Base-by-base conservation (phyloP, 1,140 invertebrate species). In the Vollenhovia emeryi region DNA sequence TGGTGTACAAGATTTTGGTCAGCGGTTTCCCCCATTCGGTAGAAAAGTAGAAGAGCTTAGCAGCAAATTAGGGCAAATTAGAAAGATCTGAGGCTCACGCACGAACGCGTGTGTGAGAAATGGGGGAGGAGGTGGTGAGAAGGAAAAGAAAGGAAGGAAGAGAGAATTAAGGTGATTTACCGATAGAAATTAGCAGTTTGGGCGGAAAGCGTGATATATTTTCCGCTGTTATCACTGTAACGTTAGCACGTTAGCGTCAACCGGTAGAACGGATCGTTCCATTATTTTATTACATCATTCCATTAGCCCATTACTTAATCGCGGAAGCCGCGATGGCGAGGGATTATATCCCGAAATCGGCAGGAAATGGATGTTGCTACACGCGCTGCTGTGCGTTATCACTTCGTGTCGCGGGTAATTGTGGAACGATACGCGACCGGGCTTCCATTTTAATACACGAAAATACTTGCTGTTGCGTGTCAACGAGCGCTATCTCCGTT, bases 221-320 rank as follows among this genome's bases (percentile, higher is more conserved):
- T 80, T 30, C 21, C 24, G 18, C 50, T 18, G 43, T 76, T 33
- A 36, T 43, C 27, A 21, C 18, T 6, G 27, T 50, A 24, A 43
- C 13, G 43, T 62, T 43, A 57, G 30, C 33, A 52, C 36, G 36
- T 55, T 11, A 33, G 30, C n/a, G 9, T 80, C 78, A 82, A 57
- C 33, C 36, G 15, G n/a, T 3, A 40, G 43, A 64, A 64, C 43
- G 45, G 50, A 71, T 80, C 64, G 48, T 30, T 40, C 64, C 48
- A 80, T 80, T 80, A 80, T 80, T 80, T 80, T 80, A 80, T 80
- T 80, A 80, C 78, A 71, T 69, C 66, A 71, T 82, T 59, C 78
- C 66, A 71, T 57, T 73, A 82, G 66, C 57, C 50, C 66, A 59
- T 82, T 82, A 73, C 78, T 73, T 82, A 82, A 71, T 71, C 66